phyloP scores from a whole-genome alignment of 2,113 vertebrate genomes.

The Brachypodius melanocephalos region DNA sequence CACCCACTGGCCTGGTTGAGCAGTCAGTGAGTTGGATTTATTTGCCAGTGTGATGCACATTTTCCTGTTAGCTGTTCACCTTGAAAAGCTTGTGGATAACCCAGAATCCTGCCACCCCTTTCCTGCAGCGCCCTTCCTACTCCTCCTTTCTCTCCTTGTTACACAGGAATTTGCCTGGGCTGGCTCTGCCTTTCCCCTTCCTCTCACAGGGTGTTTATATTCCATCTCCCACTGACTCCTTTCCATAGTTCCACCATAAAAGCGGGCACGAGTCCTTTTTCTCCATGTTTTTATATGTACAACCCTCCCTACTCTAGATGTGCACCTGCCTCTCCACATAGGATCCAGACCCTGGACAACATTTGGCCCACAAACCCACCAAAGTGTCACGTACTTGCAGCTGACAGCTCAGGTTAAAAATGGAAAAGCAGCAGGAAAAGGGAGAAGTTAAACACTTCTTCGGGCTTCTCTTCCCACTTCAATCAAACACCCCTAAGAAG shows the following conservation, averaged over 20 bases:
- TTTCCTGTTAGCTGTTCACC: not conserved
- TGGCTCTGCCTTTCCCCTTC: not conserved
- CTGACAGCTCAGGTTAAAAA: not conserved
- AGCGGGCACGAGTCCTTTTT: not conserved
- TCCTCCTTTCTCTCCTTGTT: not conserved
- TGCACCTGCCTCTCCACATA: not conserved
- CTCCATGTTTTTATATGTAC: accelerated
- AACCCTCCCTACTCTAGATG: not conserved
- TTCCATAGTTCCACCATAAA: not conserved
- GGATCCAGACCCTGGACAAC: not conserved
- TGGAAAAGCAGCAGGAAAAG: not conserved
- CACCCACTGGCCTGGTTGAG: not conserved
- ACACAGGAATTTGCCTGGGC: too few species aligned
- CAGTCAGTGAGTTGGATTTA: not conserved
- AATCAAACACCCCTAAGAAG: not conserved
- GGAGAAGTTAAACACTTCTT: not conserved
- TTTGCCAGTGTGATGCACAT: not conserved
- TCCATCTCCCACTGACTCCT: not conserved
- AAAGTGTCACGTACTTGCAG: not conserved
- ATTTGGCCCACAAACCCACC: not conserved
- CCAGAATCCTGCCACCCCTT: not conserved
- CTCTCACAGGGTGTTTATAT: not conserved
- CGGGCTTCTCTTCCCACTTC: not conserved
- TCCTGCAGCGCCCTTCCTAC: not conserved
- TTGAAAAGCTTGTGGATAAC: not conserved